These are phyloP conservation scores for Dysmachus trigonus DNA, from an alignment of 2,888 invertebrate genomes.

Conservation along the genomic window DNA sequence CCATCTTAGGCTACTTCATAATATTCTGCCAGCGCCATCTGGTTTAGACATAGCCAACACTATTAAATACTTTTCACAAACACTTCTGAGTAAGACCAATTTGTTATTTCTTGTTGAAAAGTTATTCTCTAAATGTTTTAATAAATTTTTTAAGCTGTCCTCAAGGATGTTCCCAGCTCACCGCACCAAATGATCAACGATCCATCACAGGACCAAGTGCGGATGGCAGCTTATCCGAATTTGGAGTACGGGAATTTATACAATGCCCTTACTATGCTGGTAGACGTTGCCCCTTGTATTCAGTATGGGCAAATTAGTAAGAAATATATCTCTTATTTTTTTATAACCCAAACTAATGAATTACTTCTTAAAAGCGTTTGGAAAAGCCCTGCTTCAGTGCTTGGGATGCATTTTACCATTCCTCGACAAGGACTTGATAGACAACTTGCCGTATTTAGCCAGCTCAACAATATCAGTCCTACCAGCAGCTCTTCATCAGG, in stretches of 20 bases:
- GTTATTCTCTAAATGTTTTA: neutral
- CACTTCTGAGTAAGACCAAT: conserved; percentile 80
- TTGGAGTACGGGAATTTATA: conserved; percentile 96
- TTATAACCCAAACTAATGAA: neutral
- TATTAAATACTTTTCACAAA: conserved; percentile 97
- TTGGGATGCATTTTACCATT: conserved; percentile 95
- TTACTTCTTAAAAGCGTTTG: conserved; percentile 75
- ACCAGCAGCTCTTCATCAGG: conserved; percentile 89
- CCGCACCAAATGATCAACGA: conserved; percentile 91
- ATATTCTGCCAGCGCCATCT: conserved; percentile 89
- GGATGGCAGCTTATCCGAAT: conserved; percentile 94
- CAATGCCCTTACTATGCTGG: conserved; percentile 79
- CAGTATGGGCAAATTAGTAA: conserved; percentile 86
- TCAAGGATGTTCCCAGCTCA: conserved; percentile 95
- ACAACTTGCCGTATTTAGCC: conserved; percentile 92
- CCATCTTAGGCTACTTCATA: conserved; percentile 90
- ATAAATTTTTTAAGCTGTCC: conserved; percentile 74
- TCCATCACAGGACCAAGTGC: conserved; percentile 83
- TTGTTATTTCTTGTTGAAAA: neutral
- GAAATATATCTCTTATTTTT: conserved; percentile 13
- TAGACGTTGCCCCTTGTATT: conserved; percentile 93
- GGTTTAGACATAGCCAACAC: conserved; percentile 97
- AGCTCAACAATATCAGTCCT: conserved; percentile 94
- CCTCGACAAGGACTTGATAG: conserved; percentile 94
- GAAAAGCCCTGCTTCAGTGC: conserved; percentile 92